Evolutionary conservation across 2,797 vertebrate genomes (phyloP), one percentile per base, ranked within the genome.

Genomic region (Etheostoma perlongum): DNA sequence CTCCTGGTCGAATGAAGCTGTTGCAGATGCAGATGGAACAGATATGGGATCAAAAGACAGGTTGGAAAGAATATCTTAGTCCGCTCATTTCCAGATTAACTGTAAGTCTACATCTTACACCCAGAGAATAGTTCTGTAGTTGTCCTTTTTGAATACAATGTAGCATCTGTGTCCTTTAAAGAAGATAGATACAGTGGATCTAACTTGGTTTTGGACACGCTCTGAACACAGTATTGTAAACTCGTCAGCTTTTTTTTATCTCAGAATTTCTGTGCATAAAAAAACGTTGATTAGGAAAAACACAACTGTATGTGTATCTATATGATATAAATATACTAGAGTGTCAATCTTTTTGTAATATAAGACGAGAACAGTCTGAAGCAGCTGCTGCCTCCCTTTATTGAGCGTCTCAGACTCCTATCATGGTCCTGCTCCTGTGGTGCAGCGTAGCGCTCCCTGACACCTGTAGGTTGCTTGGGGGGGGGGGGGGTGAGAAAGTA

Each of bases 401-500:
- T 49, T 60, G 21, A 69, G 49, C 57, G 12, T 21, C 54, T 54
- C 68, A n/a, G 42, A 51, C 51, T 72, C 64, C 48, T 36, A 52
- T 59, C 63, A 48, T 64, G 51, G 63, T 55, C 46, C 55, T 57
- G 46, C 57, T 66, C 59, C 55, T 52, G 40, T 57, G 19, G 53
- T 59, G 71, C 67, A 12, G 21, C 70, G 63, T 66, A 51, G 65
- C 18, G 12, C 59, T 76, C 61, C 78, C 57, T 66, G 27, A 36
- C 33, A 33, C 33, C 33, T 33, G 33, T 36, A 54, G 44, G 61
- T 64, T 78, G 77, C 77, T 83, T 0, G 1, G 30, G 30, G 1
- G 4, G n/a, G 63, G 78, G 81, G 46, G 16, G 84, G 80, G 82
- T 60, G 79, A 83, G 82, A 88, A 86, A 75, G 88, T 83, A 79